Evolutionary conservation across 2,888 invertebrate species (phyloP), one percentile per base, ranked within the genome.

Genomic region (Ophonus ardosiacus): DNA sequence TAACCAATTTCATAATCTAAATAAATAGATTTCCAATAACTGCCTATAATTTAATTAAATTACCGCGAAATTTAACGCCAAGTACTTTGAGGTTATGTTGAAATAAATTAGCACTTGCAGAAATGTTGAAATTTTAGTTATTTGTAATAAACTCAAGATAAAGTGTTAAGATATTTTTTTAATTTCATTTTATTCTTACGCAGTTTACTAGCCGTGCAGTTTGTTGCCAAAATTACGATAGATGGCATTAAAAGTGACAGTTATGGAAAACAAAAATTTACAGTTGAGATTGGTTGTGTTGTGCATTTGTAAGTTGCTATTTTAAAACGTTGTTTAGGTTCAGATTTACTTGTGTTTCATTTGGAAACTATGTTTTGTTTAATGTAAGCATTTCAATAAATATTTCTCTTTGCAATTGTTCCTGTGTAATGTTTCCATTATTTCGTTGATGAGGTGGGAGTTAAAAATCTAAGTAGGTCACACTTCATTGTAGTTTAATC

Each of bases 1-100:
- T 51, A 51, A 51, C 43, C 13, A 13, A 8, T 51, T 51, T 51
- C 43, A 51, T 51, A 0, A 51, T 51, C 8, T 10, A 74, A 43
- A 74, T 43, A 74, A 74, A 43, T 74, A 74, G 43, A 43, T 74
- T 74, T 74, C 17, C 43, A 74, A 43, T 74, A 74, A 43, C 15
- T 74, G 43, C 43, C 17, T 15, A 43, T 15, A 74, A 74, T 74
- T 38, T 74, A 74, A 74, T 74, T 43, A 74, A 74, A 17, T 74
- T 43, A 31, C 13, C 31, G 24, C n/a, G 43, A 74, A 74, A 18
- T 74, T 38, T 21, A 63, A 24, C 21, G 63, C 10, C 43, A 51
- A 51, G 13, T 13, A 31, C 13, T 51, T 8, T 51, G 13, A 51
- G 43, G 43, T 51, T 51, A 51, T 51, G 43, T 51, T 59, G 59